phyloP scores from a whole-genome alignment of 2,888 invertebrate genomes.

The Ormyrus thymus region DNA sequence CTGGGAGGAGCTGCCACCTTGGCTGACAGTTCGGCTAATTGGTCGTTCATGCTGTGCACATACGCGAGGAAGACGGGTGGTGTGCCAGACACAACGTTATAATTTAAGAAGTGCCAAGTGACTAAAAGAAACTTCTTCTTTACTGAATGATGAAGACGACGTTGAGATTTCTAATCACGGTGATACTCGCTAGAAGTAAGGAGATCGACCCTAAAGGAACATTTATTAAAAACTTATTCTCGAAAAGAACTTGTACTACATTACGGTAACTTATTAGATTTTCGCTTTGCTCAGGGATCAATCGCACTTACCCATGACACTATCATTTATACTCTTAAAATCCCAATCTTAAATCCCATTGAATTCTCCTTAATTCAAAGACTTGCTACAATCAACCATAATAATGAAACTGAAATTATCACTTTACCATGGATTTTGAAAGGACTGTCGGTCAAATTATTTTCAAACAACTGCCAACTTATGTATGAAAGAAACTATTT shows the following conservation, averaged over 20 bases:
- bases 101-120: too few species aligned
- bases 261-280: constrained; percentile 11
- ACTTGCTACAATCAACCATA: not conserved
- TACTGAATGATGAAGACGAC: too few species aligned
- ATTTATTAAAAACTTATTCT: constrained; percentile 25
- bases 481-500: not conserved
- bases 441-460: not conserved
- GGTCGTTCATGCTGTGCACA: too few species aligned
- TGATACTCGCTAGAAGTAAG: too few species aligned
- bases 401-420: not conserved
- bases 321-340: not conserved
- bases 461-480: not conserved
- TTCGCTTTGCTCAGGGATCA: constrained; percentile 5
- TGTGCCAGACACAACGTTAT: too few species aligned
- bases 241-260: not conserved
- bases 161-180: too few species aligned
- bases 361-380: not conserved
- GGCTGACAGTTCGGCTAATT: too few species aligned
- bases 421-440: not conserved
- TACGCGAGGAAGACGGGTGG: too few species aligned
- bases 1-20: too few species aligned
- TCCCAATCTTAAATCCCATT: not conserved
- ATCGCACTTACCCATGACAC: not conserved
- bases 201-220: too few species aligned
- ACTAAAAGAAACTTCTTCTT: too few species aligned